Conservation (phyloP, 2,113 vertebrate genomes). For the Callionymus lyra region DNA sequence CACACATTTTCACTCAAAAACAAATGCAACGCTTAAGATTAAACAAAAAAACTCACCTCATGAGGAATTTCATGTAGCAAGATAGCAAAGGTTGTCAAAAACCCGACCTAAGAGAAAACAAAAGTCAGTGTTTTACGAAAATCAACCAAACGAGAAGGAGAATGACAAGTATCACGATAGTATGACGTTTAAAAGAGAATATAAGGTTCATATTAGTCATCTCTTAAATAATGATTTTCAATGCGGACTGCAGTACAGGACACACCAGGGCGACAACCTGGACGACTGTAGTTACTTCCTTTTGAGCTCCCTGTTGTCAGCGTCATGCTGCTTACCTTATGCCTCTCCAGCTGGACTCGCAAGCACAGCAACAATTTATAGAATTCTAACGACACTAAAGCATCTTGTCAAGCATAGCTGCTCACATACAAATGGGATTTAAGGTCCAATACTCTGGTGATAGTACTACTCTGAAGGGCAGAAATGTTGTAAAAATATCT, state of each 20-base stretch:
- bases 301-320: constrained; percentile 42
- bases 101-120: constrained; percentile 75
- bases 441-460: no score
- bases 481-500: no score
- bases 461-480: no score
- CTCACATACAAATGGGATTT: no score
- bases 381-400: not conserved
- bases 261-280: constrained; percentile 27
- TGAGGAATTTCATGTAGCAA: constrained; percentile 97
- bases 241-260: constrained; percentile 15
- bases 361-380: constrained; percentile 30
- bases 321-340: constrained; percentile 67
- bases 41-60: constrained; percentile 83
- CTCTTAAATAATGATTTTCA: no score
- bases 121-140: not conserved
- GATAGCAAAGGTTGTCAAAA: constrained; percentile 91
- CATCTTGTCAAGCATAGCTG: no score
- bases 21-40: no score
- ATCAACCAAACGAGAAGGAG: no score
- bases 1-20: no score
- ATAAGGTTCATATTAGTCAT: no score
- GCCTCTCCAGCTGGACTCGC: constrained; percentile 63
- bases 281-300: constrained; percentile 55
- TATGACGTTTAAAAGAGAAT: no score
- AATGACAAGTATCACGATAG: no score